A percentile compares a stretch with the other conserved stretches of the same genome.
Evolutionary conservation across 23 tunicate genomes (phyloP).

Genomic region (Corella eumyota): DNA sequence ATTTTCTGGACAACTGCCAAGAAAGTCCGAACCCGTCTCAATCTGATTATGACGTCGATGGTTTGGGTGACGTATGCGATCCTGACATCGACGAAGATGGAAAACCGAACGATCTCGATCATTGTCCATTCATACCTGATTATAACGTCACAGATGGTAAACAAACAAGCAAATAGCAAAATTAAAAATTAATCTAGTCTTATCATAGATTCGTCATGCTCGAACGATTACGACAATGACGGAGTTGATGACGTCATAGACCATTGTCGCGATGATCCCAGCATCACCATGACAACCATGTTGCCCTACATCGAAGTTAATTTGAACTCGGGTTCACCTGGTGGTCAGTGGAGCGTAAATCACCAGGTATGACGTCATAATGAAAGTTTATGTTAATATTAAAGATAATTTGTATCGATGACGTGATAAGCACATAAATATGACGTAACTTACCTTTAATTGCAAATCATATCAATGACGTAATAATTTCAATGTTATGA

Average conservation of each 20-base stretch:
- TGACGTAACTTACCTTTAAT: no score
- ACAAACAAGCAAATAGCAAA: background rate
- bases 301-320: slow-evolving; percentile 6
- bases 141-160: slow-evolving; percentile 10
- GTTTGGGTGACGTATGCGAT: slow-evolving; percentile 21
- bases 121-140: slow-evolving; percentile 11
- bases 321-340: slow-evolving; percentile 1
- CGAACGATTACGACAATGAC: slow-evolving; percentile 12
- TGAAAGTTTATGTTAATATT: background rate
- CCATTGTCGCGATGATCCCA: slow-evolving; percentile 11
- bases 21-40: slow-evolving; percentile 18
- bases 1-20: slow-evolving; percentile 18
- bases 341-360: background rate
- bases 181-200: no score
- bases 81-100: slow-evolving; percentile 18
- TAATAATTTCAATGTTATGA: no score
- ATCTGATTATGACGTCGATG: slow-evolving; percentile 17
- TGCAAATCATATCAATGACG: no score
- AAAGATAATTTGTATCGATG: no score
- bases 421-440: no score
- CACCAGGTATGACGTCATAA: slow-evolving; percentile 4
- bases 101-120: slow-evolving; percentile 11
- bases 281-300: background rate
- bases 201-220: slow-evolving; percentile 7
- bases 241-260: slow-evolving; percentile 11